A percentile compares a stretch with the other conserved stretches of the same genome.
phyloP scores from a whole-genome alignment of 2,888 invertebrate species.

The Cantharis rufa region DNA sequence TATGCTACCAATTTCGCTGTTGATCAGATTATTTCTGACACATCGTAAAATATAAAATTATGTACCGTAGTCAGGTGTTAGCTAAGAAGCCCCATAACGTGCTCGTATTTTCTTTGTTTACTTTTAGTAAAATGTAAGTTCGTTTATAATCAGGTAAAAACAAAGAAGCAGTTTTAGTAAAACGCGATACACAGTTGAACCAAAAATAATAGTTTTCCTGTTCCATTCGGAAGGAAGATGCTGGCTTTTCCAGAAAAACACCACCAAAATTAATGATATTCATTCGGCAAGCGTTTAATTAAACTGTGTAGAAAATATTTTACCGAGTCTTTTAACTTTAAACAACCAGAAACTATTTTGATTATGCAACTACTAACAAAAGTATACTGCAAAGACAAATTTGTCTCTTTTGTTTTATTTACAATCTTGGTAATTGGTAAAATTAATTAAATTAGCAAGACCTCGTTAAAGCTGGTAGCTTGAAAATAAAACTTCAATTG shows the following conservation, averaged over 20 bases:
- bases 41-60: constrained; percentile 27
- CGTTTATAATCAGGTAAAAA: not conserved
- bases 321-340: not conserved
- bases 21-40: constrained; percentile 32
- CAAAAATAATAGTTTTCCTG: not conserved
- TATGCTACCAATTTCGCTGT: constrained; percentile 3
- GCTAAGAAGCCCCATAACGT: not conserved
- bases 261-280: constrained; percentile 8
- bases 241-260: not conserved
- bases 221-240: not conserved
- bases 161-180: not conserved
- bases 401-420: not conserved
- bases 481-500: not conserved
- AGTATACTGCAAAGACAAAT: not conserved
- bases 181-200: not conserved
- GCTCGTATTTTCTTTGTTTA: not conserved
- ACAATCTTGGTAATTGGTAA: not conserved
- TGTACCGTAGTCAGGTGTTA: constrained; percentile 15
- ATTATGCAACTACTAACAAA: not conserved
- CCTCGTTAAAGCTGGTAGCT: not conserved
- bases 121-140: not conserved
- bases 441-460: not conserved
- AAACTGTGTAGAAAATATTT: constrained; percentile 14
- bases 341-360: not conserved
- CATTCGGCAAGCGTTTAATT: constrained; percentile 7